phyloP scores from a whole-genome alignment of 2,888 invertebrate genomes.

The Agrotis clavis region DNA sequence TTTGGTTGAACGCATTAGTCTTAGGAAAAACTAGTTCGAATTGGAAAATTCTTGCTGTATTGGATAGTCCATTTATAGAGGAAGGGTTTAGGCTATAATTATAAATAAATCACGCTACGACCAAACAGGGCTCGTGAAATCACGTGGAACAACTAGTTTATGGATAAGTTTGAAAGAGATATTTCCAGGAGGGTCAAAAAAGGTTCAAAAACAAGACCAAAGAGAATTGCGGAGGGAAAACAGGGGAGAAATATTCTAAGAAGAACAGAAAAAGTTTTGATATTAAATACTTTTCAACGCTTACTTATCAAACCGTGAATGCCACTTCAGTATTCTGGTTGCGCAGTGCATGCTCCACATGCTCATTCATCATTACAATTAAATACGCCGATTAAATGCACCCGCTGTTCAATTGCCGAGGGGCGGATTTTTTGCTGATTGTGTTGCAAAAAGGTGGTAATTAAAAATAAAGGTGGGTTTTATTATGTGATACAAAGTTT shows the following conservation, averaged over 20 bases:
- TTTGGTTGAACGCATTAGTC: no score
- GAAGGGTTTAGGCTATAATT: no score
- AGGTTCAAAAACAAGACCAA: background rate
- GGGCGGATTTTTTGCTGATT: conserved; percentile 31
- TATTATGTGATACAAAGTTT: background rate
- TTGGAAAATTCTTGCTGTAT: no score
- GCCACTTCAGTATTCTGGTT: conserved; percentile 27
- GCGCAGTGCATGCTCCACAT: conserved; percentile 38
- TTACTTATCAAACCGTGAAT: conserved; percentile 35
- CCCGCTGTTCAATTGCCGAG: conserved; percentile 38
- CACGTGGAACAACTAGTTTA: no score
- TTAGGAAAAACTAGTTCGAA: no score
- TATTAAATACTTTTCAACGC: conserved; percentile 8
- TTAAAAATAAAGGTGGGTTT: conserved; percentile 27
- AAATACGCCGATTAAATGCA: conserved; percentile 42
- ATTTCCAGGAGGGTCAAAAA: background rate
- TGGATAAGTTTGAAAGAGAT: background rate
- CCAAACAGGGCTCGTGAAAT: no score
- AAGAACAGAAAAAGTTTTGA: background rate
- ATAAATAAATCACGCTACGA: no score
- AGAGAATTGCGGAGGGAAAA: background rate
- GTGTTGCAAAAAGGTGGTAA: conserved; percentile 19
- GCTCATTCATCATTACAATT: conserved; percentile 41
- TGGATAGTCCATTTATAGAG: no score
- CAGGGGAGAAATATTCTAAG: background rate